These are phyloP conservation scores for Cephus pygmeus DNA, from an alignment of 2,888 invertebrate genomes.

Conservation along the genomic window DNA sequence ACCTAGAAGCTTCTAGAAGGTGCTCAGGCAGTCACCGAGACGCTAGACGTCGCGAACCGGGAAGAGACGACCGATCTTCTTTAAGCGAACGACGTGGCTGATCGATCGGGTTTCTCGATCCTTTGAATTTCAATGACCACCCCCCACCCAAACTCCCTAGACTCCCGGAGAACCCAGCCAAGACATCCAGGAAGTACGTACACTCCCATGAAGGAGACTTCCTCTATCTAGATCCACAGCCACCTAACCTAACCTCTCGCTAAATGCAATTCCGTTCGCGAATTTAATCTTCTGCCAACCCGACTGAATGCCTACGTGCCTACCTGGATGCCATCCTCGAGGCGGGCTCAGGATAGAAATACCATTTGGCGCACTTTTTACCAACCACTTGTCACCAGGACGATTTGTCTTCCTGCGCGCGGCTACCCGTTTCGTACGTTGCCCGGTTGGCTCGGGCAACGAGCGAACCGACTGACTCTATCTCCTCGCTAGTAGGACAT, in stretches of 20 bases:
- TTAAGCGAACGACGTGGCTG: neutral
- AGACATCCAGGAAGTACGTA: neutral
- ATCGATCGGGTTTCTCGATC: slow-evolving; percentile 22
- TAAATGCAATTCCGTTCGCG: neutral
- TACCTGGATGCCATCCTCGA: neutral
- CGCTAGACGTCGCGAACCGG: slow-evolving; percentile 11
- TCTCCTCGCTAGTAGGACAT: slow-evolving; percentile 55
- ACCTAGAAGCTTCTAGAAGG: slow-evolving; percentile 22
- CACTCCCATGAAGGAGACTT: neutral
- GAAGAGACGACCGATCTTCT: slow-evolving; percentile 6
- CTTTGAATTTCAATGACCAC: slow-evolving; percentile 23
- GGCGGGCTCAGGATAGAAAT: neutral
- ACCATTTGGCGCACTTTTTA: slow-evolving; percentile 37
- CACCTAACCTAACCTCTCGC: neutral
- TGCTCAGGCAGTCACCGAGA: slow-evolving; percentile 15
- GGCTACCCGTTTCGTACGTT: neutral
- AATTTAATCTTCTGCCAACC: neutral
- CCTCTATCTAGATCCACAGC: neutral
- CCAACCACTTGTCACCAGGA: slow-evolving; percentile 54
- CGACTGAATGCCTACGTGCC: neutral
- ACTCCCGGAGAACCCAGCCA: neutral
- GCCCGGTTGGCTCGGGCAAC: slow-evolving; percentile 14
- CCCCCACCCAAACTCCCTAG: neutral
- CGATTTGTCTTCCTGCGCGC: slow-evolving; percentile 46
- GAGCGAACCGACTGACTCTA: slow-evolving; percentile 53